Conservation (phyloP, 2,113 vertebrate genomes). For the Alces alces region DNA sequence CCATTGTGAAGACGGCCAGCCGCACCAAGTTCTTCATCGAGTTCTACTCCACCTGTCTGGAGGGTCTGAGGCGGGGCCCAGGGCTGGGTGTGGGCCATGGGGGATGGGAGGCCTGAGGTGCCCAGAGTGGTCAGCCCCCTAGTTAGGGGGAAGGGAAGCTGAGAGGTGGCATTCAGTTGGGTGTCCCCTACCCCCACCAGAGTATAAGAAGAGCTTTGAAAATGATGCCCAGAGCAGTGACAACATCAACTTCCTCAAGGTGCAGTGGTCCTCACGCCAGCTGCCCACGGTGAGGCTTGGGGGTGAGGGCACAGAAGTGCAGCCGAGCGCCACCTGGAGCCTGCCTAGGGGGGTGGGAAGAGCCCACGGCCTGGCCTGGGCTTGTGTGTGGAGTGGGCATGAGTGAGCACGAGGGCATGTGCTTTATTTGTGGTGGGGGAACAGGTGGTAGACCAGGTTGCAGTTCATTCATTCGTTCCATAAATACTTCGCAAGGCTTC, state of each 20-base stretch:
- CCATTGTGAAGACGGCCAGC: constrained; percentile 96
- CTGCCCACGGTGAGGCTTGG: constrained; percentile 87
- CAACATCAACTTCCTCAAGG: constrained; percentile 96
- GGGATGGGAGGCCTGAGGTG: background rate
- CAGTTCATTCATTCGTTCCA: background rate
- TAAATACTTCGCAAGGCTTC: background rate
- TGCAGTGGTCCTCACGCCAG: constrained; percentile 96
- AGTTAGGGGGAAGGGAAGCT: background rate
- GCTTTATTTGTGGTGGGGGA: background rate
- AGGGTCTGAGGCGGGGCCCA: constrained; percentile 80
- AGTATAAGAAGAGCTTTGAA: constrained; percentile 97
- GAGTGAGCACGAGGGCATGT: background rate
- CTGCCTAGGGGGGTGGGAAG: background rate
- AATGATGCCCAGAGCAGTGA: constrained; percentile 97
- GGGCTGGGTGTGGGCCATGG: background rate
- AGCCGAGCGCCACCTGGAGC: background rate
- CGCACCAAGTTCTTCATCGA: constrained; percentile 98
- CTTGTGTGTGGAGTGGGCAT: background rate
- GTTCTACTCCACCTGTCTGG: constrained; percentile 96
- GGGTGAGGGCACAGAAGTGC: background rate
- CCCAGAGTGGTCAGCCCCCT: background rate
- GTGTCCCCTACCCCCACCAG: constrained; percentile 66
- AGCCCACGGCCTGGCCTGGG: fast-evolving
- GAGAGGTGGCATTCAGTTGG: background rate
- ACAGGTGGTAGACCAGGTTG: background rate